Evolutionary conservation across 1,140 invertebrate species (phyloP).

Genomic region (Lucilia cuprina): DNA sequence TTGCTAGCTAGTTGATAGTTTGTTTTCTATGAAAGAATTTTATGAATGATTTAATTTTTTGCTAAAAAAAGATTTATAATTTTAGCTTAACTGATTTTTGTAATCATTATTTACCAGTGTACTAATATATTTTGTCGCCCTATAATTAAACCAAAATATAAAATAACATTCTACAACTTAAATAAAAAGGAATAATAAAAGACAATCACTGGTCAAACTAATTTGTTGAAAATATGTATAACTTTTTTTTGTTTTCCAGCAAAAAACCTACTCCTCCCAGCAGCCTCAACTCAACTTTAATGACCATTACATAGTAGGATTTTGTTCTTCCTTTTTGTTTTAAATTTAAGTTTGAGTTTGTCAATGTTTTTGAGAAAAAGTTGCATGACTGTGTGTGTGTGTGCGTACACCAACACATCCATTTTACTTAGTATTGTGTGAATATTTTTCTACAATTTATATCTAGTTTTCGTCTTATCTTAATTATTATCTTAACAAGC

Average conservation of each 20-base stretch:
- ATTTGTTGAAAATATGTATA: conserved; percentile 15
- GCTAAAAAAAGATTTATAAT: too few relatives aligned
- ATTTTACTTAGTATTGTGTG: neutral
- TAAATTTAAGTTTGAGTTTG: neutral
- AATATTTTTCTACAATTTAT: conserved; percentile 6
- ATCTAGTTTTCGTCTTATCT: conserved; percentile 21
- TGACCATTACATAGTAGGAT: neutral
- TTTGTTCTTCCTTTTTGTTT: neutral
- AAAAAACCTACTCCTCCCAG: too few relatives aligned
- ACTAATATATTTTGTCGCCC: neutral
- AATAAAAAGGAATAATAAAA: conserved; percentile 20
- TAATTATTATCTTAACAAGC: conserved; percentile 28
- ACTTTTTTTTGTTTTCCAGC: neutral
- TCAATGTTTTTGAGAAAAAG: neutral
- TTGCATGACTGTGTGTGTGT: neutral
- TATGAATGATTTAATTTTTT: too few relatives aligned
- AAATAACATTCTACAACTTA: neutral
- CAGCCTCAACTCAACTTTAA: neutral
- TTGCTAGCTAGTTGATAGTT: too few relatives aligned
- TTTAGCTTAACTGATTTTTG: too few relatives aligned
- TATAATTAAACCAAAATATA: conserved; percentile 22
- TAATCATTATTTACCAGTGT: neutral
- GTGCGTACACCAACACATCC: neutral
- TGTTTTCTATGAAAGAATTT: too few relatives aligned
- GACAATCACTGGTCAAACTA: conserved; percentile 27